Evolutionary conservation across 2,797 vertebrate species (phyloP).

Genomic region (Ciconia nigra): DNA sequence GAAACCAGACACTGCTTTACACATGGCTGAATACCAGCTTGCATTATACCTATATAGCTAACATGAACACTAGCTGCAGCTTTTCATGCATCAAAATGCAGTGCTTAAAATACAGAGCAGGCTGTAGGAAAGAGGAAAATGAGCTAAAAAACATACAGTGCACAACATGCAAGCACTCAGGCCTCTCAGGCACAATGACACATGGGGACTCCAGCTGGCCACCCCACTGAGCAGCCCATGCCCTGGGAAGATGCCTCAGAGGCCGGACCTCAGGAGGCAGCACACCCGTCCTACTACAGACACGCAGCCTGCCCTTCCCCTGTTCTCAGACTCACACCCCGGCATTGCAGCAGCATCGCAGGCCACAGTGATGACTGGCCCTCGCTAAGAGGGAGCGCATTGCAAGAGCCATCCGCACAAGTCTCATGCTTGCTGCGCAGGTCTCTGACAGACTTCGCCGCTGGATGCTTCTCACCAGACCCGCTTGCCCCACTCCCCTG

Average conservation of each 20-base stretch:
- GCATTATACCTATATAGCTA: neutral
- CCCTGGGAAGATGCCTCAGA: neutral
- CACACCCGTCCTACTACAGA: neutral
- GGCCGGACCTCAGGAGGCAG: neutral
- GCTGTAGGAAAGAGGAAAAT: neutral
- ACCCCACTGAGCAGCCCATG: neutral
- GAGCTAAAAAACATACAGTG: neutral
- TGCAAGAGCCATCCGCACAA: rapidly evolving
- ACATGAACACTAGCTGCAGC: neutral
- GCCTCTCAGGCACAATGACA: neutral
- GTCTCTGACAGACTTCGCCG: neutral
- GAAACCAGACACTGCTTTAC: neutral
- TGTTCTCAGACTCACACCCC: rapidly evolving
- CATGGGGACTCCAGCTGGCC: neutral
- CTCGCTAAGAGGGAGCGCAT: rapidly evolving
- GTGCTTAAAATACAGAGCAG: neutral
- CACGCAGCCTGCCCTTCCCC: neutral
- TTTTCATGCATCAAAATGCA: neutral
- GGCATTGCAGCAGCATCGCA: neutral
- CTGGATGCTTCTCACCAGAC: neutral
- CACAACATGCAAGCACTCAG: neutral
- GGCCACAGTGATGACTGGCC: neutral
- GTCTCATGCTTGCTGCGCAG: rapidly evolving
- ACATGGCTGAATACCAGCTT: neutral
- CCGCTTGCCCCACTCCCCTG: neutral